Evolutionary conservation across 2,113 vertebrate species (phyloP), one percentile per base, ranked within the genome.

Genomic region (Romanogobio albipinnatus): DNA sequence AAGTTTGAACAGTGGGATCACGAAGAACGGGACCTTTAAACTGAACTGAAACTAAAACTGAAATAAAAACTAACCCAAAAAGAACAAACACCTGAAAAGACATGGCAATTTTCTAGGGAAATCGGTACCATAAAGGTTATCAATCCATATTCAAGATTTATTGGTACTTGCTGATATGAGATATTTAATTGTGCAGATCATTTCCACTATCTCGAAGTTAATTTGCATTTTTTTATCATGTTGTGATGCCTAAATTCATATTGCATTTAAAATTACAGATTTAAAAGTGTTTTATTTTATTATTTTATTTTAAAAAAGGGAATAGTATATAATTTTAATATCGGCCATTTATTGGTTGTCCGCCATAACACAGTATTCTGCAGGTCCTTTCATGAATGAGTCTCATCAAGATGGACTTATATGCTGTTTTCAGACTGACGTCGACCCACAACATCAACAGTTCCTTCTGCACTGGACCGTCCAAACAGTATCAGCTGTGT

Each of bases 401-500:
- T 56, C 14, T 9, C 33, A 19, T 49, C n/a, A 76, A 62, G 43
- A 64, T 26, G 14, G 4, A 36, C 19, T 62, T 29, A 26, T 33
- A 61, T 49, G 36, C 9, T 47, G 7, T 56, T 91, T 89, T 53
- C 91, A 97, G 96, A 87, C 93, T 96, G 53, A 92, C 94, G 10
- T 88, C 92, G 24, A 91, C 94, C 59, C 95, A 95, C 86, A 95
- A 94, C 84, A 87, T 91, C 3, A 96, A 96, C 87, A 94, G 88
- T 75, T 96, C 94, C 53, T 91, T 93, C 89, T 97, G 96, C 22
- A 58, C 87, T 47, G 95, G 96, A 29, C 93, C 95, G 36, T 92
- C 95, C 68, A 96, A 95, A 88, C 91, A 92, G 82, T 96, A 97
- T 88, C 95, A 97, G 10, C 91, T 96, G 83, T 96, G 96, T 89